phyloP scores from a whole-genome alignment of 1,140 invertebrate genomes.

The Caenorhabditis briggsae region DNA sequence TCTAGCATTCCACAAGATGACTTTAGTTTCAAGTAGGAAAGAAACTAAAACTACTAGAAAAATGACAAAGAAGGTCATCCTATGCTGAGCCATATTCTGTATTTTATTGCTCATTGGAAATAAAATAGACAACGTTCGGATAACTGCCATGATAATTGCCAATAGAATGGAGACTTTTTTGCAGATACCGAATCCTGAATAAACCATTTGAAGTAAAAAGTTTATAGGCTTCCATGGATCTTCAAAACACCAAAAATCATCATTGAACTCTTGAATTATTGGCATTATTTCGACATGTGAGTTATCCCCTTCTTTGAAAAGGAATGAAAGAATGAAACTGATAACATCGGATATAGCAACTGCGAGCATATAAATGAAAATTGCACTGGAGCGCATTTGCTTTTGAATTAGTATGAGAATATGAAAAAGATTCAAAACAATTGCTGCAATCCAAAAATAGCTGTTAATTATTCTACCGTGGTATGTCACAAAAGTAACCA shows the following conservation, averaged over 20 bases:
- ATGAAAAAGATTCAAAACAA: neutral
- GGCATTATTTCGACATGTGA: no score
- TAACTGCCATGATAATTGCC: neutral
- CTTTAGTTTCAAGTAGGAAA: neutral
- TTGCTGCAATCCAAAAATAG: neutral
- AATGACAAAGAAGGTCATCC: neutral
- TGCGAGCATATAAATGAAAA: neutral
- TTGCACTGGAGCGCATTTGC: neutral
- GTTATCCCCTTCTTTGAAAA: neutral
- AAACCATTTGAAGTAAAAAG: neutral
- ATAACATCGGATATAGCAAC: neutral
- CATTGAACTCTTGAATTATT: no score
- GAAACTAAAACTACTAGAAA: neutral
- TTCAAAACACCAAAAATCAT: neutral
- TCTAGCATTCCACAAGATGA: neutral
- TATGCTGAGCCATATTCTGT: neutral
- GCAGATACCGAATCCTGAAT: neutral
- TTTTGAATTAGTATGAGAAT: neutral
- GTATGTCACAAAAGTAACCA: no score
- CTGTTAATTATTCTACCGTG: no score
- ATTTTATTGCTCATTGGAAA: neutral
- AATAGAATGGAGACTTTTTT: neutral
- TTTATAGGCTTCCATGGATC: neutral
- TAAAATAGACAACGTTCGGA: neutral
- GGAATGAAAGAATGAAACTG: neutral